Base-by-base conservation (phyloP, 2,888 invertebrate genomes). In the Iphiclides podalirius region DNA sequence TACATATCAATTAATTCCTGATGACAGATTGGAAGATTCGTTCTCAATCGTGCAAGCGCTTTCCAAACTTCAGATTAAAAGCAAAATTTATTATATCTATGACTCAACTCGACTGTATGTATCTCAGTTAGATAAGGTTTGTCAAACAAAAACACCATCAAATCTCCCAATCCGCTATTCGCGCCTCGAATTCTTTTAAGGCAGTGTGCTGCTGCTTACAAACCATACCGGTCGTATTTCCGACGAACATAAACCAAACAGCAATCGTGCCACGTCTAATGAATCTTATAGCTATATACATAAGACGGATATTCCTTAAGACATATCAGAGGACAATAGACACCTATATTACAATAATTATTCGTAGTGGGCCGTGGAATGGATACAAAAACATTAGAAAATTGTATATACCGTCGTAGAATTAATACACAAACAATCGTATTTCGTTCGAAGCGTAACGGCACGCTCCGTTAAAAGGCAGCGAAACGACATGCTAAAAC, bases 311-410 rank as follows among this genome's bases (percentile, higher is more conserved):
- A 84, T 71, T 74, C 61, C 79, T 81, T 83, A 82, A 61, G 52
- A 70, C 68, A 66, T 66, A 74, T 61, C 67, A 80, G 70, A 83
- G 78, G 82, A 83, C 82, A 75, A 72, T 80, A 84, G 76, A 83
- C 76, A 78, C 72, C 74, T 86, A 86, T 81, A 70, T 74, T 81
- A 85, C 76, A 81, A 63, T n/a, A n/a, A n/a, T 74, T 75, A 77
- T 64, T 63, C 63, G 58, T 76, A 79, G 59, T 75, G 70, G 72
- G 71, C 64, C 59, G 70, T 83, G 83, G 86, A 87, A 87, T 87
- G 86, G 75, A 81, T 87, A 85, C 72, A 87, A 86, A 31, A 86
- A 85, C 74, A 75, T 85, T 85, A 84, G 75, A 86, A 86, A 81
- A 83, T 60, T 67, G 63, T 66, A 67, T 68, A 50, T 61, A 60